Evolutionary conservation across 2,113 vertebrate genomes (phyloP).

Genomic region (Sarotherodon lohbergeri): DNA sequence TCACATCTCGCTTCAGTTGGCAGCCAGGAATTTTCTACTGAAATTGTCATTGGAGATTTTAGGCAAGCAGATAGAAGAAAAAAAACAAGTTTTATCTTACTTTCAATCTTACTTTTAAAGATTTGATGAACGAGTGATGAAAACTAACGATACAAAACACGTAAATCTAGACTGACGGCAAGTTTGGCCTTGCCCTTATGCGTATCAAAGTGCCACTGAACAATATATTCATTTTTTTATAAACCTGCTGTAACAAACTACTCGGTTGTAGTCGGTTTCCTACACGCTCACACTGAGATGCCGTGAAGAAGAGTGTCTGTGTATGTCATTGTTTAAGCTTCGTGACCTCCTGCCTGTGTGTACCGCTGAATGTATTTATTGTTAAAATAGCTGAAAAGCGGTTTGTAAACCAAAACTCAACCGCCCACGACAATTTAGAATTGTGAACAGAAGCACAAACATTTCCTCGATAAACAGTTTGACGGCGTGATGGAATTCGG

Average conservation of each 20-base stretch:
- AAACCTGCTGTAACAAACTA: neutral
- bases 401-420: neutral
- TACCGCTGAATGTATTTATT: neutral
- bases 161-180: neutral
- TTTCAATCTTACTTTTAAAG: neutral
- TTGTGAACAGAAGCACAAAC: neutral
- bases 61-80: too few species aligned
- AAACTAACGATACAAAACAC: neutral
- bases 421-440: accelerated
- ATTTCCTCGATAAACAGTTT: neutral
- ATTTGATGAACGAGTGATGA: neutral
- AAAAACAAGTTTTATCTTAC: neutral
- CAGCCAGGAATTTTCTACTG: neutral
- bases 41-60: neutral
- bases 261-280: neutral
- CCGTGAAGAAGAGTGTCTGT: neutral
- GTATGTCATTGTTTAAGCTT: neutral
- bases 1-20: neutral
- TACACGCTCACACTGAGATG: neutral
- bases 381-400: neutral
- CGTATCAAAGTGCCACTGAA: neutral
- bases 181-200: neutral
- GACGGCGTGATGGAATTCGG: neutral
- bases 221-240: neutral
- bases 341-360: accelerated